Conservation (phyloP, 1,140 invertebrate genomes). For the Lutraria rhynchaena region DNA sequence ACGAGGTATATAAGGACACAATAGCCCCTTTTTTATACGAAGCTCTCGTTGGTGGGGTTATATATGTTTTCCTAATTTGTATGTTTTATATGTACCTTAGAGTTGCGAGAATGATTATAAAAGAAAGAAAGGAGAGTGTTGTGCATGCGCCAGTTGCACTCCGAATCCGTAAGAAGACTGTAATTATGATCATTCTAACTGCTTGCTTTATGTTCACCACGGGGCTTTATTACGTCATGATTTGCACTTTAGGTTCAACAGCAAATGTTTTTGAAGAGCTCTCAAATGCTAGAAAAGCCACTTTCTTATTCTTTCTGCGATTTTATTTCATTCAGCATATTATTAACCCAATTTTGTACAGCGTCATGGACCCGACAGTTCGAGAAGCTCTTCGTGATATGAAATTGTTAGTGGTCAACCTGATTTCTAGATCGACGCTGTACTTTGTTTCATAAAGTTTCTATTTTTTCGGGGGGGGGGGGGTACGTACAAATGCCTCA, state of each 20-base stretch:
- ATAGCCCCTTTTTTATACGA: not conserved
- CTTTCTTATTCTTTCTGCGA: slow-evolving; percentile 3
- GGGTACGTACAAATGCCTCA: too few species aligned
- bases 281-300: not conserved
- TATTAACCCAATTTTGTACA: slow-evolving; percentile 21
- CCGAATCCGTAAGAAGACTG: slow-evolving; percentile 11
- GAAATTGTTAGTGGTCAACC: too few species aligned
- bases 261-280: not conserved
- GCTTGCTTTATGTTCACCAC: slow-evolving; percentile 11
- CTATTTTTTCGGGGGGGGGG: too few species aligned
- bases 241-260: not conserved
- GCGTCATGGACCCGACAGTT: not conserved
- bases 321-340: slow-evolving; percentile 25
- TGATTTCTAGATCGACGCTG: too few species aligned
- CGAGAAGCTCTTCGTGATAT: not conserved
- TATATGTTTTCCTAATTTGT: not conserved
- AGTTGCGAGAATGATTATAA: not conserved
- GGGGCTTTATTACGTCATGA: not conserved
- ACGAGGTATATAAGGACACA: slow-evolving; percentile 1
- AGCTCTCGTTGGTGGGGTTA: not conserved
- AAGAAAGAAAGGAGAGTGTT: not conserved
- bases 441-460: too few species aligned
- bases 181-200: slow-evolving; percentile 15
- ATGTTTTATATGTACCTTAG: slow-evolving; percentile 5
- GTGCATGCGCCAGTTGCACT: not conserved